Evolutionary conservation across 2,797 vertebrate genomes (phyloP), one percentile per base, ranked within the genome.

Genomic region (Catostomus latipinnis): DNA sequence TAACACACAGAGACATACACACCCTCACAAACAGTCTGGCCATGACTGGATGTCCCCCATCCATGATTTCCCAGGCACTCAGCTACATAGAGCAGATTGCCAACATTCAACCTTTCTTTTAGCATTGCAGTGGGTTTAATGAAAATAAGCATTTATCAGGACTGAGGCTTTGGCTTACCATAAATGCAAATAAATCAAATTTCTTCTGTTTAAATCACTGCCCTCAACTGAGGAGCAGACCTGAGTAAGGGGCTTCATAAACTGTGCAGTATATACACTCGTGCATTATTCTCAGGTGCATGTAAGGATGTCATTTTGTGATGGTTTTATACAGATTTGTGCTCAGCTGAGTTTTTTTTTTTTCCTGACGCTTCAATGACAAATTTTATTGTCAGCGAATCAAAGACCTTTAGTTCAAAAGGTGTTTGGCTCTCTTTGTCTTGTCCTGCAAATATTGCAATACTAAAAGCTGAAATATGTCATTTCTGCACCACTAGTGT

Each of bases 91-190:
- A 81, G 54, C 68, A 62, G 56, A 48, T 68, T 61, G 73, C 75
- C 72, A 84, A 81, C 68, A 80, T 78, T 71, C 70, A 34, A 66
- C 57, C 65, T 83, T 73, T 54, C 73, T 72, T 77, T 76, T 54
- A 58, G 68, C 75, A 72, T 74, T 69, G 71, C 78, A 72, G 75
- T 69, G 71, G n/a, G 56, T 84, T 85, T 81, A 76, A 74, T 78
- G 73, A 84, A 86, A 84, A 83, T 80, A 81, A 83, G 46, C 73
- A 81, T 86, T 84, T 77, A 81, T 88, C 82, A 83, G 22, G 66
- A 53, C 76, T 16, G 67, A 53, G 66, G 67, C 34, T 71, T 62
- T 60, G 78, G 72, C 62, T 46, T 61, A 60, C 46, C 62, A 52
- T 66, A 62, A 57, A 53, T 65, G 63, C 49, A 72, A 67, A 76